Evolutionary conservation across 1,140 invertebrate genomes (phyloP).

Genomic region (Drosophila simulans): DNA sequence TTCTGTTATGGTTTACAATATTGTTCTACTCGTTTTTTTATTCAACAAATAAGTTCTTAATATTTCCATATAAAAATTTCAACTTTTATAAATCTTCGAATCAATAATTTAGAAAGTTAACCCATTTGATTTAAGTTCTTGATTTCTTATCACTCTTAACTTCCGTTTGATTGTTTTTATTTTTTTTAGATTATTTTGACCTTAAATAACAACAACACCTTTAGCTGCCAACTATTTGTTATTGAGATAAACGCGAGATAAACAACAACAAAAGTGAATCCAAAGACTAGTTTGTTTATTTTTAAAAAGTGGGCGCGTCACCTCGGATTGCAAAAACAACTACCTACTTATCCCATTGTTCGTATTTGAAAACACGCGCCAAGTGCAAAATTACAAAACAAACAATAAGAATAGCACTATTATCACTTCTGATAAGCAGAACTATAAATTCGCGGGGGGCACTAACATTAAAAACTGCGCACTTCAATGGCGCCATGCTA

Average conservation of each 20-base stretch:
- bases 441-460: constrained; percentile 45
- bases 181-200: constrained; percentile 18
- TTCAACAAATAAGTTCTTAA: neutral
- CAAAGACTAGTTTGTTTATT: constrained; percentile 32
- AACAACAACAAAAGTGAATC: constrained; percentile 47
- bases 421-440: constrained; percentile 31
- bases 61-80: neutral
- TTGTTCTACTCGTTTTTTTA: neutral
- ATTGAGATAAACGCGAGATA: constrained; percentile 60
- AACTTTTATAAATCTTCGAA: neutral
- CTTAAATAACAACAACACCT: constrained; percentile 37
- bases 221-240: constrained; percentile 63
- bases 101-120: too few species aligned
- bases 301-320: constrained; percentile 72
- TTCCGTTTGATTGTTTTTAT: constrained; percentile 1
- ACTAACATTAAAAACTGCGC: constrained; percentile 51
- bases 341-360: neutral
- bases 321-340: constrained; percentile 14
- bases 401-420: constrained; percentile 24
- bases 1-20: neutral
- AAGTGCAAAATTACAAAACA: constrained; percentile 3
- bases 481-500: constrained; percentile 43
- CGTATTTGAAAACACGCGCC: constrained; percentile 40
- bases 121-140: too few species aligned
- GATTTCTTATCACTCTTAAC: constrained; percentile 9